phyloP scores from a whole-genome alignment of 2,888 invertebrate species.

The Philereme transversata region DNA sequence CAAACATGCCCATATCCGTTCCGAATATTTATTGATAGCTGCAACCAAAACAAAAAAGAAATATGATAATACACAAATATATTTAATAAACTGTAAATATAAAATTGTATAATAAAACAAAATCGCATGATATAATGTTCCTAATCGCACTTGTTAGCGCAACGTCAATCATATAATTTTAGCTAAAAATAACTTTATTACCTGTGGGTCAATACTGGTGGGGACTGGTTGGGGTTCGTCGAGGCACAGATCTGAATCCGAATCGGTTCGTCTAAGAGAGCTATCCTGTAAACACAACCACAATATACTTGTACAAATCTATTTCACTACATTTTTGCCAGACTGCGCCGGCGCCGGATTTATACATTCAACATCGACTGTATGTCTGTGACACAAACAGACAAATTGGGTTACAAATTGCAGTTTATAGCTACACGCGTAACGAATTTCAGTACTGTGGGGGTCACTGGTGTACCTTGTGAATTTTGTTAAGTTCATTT shows the following conservation, averaged over 20 bases:
- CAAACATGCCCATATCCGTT: constrained; percentile 83
- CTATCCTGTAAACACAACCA: constrained; percentile 81
- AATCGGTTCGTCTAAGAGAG: constrained; percentile 88
- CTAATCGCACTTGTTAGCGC: constrained; percentile 2
- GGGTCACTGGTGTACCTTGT: too few species aligned
- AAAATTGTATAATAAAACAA: constrained; percentile 22
- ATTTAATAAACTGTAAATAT: constrained; percentile 27
- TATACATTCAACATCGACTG: too few species aligned
- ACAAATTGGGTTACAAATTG: too few species aligned
- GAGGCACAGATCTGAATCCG: constrained; percentile 95
- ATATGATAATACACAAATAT: constrained; percentile 45
- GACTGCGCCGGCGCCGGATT: too few species aligned
- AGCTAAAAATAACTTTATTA: constrained; percentile 34
- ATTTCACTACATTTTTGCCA: too few species aligned
- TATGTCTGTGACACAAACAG: too few species aligned
- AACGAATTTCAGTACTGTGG: too few species aligned
- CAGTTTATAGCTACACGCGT: too few species aligned
- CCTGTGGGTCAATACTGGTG: constrained; percentile 77
- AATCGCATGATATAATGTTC: constrained; percentile 6
- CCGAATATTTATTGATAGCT: constrained; percentile 80
- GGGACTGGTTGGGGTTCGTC: constrained; percentile 85
- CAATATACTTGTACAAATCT: too few species aligned
- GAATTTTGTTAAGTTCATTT: too few species aligned
- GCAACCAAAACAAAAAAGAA: constrained; percentile 74
- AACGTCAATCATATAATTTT: constrained; percentile 4